A percentile compares a stretch with the other conserved stretches of the same genome.
Conservation (phyloP, 2,797 vertebrate species). For the Coluber constrictor region DNA sequence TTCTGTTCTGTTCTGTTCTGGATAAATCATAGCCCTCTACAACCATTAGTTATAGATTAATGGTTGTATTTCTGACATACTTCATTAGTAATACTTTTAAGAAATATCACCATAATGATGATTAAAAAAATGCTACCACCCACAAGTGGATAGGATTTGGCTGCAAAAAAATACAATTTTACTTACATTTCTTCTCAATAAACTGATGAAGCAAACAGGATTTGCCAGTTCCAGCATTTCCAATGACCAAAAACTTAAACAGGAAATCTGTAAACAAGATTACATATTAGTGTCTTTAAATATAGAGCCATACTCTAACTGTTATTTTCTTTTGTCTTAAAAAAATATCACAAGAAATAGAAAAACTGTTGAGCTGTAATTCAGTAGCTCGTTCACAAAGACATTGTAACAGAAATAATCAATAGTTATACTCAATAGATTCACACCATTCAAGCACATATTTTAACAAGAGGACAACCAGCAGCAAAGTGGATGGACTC, state of each 20-base stretch:
- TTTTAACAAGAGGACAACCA: neutral
- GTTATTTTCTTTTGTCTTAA: neutral
- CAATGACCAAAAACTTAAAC: conserved; percentile 80
- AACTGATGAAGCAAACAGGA: conserved; percentile 79
- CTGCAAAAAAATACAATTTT: neutral
- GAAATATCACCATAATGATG: neutral
- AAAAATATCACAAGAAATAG: neutral
- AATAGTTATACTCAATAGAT: neutral
- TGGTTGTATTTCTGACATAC: neutral
- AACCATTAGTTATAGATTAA: too few relatives aligned
- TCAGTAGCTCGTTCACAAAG: neutral
- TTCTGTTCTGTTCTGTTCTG: too few relatives aligned
- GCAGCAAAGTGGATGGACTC: neutral
- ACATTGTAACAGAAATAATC: neutral
- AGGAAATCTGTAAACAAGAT: conserved; percentile 72
- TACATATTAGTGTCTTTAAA: neutral
- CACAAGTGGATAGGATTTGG: neutral
- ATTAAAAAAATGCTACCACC: neutral
- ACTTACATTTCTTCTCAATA: conserved; percentile 81
- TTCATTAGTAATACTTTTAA: neutral
- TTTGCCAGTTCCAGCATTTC: conserved; percentile 79
- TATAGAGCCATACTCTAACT: neutral
- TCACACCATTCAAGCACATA: neutral
- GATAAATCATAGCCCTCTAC: neutral
- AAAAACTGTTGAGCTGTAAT: neutral